phyloP scores from a whole-genome alignment of 2,113 vertebrate genomes.

The Melanotaenia duboulayi region DNA sequence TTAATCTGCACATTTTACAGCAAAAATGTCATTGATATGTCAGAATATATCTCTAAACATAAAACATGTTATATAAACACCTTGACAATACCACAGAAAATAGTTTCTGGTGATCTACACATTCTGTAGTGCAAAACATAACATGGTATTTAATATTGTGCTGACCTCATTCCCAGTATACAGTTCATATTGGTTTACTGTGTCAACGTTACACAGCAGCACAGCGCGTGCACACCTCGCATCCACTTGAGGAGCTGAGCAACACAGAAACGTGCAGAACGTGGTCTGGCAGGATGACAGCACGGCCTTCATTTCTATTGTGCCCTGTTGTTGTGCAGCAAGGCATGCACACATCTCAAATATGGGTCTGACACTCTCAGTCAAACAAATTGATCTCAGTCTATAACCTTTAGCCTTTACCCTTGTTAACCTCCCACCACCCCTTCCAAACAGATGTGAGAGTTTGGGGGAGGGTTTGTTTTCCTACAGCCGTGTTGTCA shows the following conservation, averaged over 20 bases:
- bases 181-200: background rate
- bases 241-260: background rate
- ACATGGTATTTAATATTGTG: background rate
- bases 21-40: background rate
- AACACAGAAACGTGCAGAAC: background rate
- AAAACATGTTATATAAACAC: no score
- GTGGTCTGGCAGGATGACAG: background rate
- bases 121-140: background rate
- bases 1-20: background rate
- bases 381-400: slow-evolving; percentile 74
- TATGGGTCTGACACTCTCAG: slow-evolving; percentile 34
- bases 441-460: slow-evolving; percentile 63
- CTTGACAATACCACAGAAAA: no score
- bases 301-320: slow-evolving; percentile 30
- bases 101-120: background rate
- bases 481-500: slow-evolving; percentile 45
- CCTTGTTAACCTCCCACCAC: slow-evolving; percentile 55
- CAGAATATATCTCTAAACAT: no score
- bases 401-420: slow-evolving; percentile 72
- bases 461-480: slow-evolving; percentile 48
- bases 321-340: slow-evolving; percentile 5
- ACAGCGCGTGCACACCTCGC: background rate
- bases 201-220: background rate
- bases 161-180: background rate
- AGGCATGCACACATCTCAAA: slow-evolving; percentile 20